These are phyloP conservation scores for Branchinecta sandiegonensis DNA, from an alignment of 2,888 invertebrate species.

Conservation along the genomic window DNA sequence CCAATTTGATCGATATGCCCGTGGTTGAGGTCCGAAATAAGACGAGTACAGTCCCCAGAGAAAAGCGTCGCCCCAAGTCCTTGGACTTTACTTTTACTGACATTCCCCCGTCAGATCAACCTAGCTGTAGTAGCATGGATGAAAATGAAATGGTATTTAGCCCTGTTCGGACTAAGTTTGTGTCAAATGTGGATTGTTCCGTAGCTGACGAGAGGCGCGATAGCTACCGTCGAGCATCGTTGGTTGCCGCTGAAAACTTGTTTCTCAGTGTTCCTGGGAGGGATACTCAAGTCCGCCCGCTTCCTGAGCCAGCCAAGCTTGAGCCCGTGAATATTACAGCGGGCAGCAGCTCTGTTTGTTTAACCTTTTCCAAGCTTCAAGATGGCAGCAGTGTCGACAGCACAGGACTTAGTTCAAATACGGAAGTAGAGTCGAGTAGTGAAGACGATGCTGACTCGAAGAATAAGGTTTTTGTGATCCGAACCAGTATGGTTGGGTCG, in stretches of 20 bases:
- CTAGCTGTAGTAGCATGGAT: neutral
- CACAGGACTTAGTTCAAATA: too few relatives aligned
- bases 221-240: neutral
- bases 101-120: neutral
- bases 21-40: neutral
- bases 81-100: slow-evolving; percentile 2
- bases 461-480: neutral
- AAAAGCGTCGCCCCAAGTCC: neutral
- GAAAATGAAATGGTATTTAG: slow-evolving; percentile 3
- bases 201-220: neutral
- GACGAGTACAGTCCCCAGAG: neutral
- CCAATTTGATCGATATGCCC: neutral
- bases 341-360: too few relatives aligned
- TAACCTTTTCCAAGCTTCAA: too few relatives aligned
- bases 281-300: neutral
- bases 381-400: too few relatives aligned
- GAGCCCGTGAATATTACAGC: too few relatives aligned
- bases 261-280: neutral
- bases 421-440: neutral
- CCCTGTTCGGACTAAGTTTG: slow-evolving; percentile 5
- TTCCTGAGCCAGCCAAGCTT: too few relatives aligned
- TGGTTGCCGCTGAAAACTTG: slow-evolving; percentile 1
- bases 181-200: neutral
- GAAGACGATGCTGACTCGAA: neutral
- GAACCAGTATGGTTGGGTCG: neutral